A percentile compares a stretch with the other conserved stretches of the same genome.
Evolutionary conservation across 2,888 invertebrate genomes (phyloP).

Genomic region (Protophormia terraenovae): DNA sequence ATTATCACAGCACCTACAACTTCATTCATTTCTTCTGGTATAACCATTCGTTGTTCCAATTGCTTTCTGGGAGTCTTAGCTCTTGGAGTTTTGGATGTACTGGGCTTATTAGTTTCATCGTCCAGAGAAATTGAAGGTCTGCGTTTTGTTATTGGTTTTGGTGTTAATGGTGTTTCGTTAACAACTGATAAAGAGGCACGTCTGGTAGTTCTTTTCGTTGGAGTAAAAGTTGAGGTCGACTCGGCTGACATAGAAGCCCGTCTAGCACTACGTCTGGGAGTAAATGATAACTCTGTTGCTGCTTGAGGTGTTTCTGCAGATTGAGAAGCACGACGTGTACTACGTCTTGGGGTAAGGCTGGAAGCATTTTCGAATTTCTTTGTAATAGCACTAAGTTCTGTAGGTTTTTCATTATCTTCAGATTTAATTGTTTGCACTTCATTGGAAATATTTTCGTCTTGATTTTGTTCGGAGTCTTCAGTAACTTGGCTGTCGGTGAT

Average conservation of each 20-base stretch:
- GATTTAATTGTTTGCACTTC: no score
- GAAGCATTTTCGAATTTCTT: slow-evolving; percentile 1
- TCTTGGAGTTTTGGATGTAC: slow-evolving; percentile 23
- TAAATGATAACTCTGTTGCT: slow-evolving; percentile 24
- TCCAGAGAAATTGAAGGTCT: slow-evolving; percentile 66
- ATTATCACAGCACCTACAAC: slow-evolving; percentile 59
- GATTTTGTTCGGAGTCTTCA: background rate
- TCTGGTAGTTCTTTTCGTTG: slow-evolving; percentile 35
- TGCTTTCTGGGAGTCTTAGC: slow-evolving; percentile 28
- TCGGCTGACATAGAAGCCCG: slow-evolving; percentile 68
- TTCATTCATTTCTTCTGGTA: slow-evolving; percentile 58
- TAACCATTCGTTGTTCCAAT: background rate
- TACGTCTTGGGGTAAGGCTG: slow-evolving; percentile 29
- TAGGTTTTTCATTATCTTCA: background rate
- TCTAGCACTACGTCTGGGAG: slow-evolving; percentile 68
- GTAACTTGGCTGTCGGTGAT: background rate
- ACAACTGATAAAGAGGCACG: slow-evolving; percentile 52
- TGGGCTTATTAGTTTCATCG: slow-evolving; percentile 15
- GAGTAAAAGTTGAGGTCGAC: slow-evolving; percentile 7
- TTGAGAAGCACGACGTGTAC: slow-evolving; percentile 46
- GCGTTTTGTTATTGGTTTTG: slow-evolving; percentile 58
- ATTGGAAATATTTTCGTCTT: background rate
- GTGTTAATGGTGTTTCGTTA: slow-evolving; percentile 54
- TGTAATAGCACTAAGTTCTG: background rate
- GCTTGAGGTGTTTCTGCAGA: slow-evolving; percentile 5